Conservation (phyloP, 2,113 vertebrate species). For the Labeo catla region DNA sequence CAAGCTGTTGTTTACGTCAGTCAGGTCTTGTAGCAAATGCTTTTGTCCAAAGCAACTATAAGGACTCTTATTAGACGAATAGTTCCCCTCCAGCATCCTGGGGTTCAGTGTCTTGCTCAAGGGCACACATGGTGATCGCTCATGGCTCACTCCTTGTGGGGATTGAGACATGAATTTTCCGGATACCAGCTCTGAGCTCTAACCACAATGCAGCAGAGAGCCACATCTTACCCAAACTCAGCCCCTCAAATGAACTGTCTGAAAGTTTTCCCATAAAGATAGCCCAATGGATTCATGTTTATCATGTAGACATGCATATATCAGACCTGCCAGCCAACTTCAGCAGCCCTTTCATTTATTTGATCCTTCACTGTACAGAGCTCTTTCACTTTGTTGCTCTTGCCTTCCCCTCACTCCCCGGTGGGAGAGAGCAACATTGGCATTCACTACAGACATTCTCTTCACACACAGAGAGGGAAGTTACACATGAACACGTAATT, state of each 20-base stretch:
- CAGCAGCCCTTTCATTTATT: not conserved
- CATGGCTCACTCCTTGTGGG: not conserved
- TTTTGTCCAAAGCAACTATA: not conserved
- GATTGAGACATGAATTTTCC: not conserved
- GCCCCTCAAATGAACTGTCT: not conserved
- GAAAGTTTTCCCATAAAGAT: not conserved
- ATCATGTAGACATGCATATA: conserved; percentile 11
- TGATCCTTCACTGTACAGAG: not conserved
- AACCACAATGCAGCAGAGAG: not conserved
- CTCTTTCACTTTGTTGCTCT: not conserved
- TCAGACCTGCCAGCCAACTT: not conserved
- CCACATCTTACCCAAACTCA: not conserved
- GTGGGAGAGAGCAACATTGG: not conserved
- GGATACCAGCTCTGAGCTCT: not conserved
- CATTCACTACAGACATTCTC: not conserved
- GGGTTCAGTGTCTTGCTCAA: not conserved
- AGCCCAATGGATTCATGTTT: not conserved
- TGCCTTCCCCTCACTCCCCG: not conserved
- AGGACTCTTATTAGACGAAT: not conserved
- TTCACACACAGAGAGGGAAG: conserved; percentile 8
- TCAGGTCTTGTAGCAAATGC: not conserved
- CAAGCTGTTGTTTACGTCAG: not conserved
- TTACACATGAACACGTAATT: not conserved
- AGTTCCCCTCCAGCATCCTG: not conserved
- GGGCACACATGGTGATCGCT: not conserved